Evolutionary conservation across 2,113 vertebrate genomes (phyloP), one percentile per base, ranked within the genome.

Genomic region (Amphilophus citrinellus): DNA sequence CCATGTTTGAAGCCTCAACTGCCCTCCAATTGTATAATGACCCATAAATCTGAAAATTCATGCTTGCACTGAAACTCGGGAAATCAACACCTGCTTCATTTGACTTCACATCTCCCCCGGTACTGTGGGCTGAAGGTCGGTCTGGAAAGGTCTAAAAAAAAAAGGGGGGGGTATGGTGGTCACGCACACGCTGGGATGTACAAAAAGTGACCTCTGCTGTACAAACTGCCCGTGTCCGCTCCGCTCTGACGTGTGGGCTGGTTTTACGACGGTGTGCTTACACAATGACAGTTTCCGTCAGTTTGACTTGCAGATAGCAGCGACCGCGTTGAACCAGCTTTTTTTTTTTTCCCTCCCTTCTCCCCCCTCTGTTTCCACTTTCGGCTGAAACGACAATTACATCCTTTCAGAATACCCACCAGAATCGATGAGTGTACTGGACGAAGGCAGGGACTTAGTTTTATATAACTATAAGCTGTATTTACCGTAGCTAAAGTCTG

Each of bases 181-280:
- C 42, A 71, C 42, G 24, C 73, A 88, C 59, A 50, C 7, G 20
- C 32, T 20, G 57, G 77, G 57, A 35, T 14, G 71, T 42, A 66
- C 78, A 85, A 76, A 91, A 89, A 90, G 87, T 88, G 91, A 92
- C 90, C 88, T 90, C 88, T 91, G 6, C 91, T 81, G 93, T 84
- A 63, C 76, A 80, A 30, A 68, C 1, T 18, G 37, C 6, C 68
- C 61, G 10, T 61, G 82, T 88, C 79, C 50, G 30, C 4, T 62
- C 79, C 50, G 30, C 4, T 62, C 32, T 91, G 93, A 94, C 94
- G 91, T 91, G n/a, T 10, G 3, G 13, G 13, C 76, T 76, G 56
- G 61, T 89, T 94, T 95, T 95, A 94, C 95, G 95, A 94, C 95
- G 94, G 92, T 90, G 92, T 92, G 94, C 92, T 93, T 90, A 88